A percentile compares a stretch with the other conserved stretches of the same genome.
phyloP scores from a whole-genome alignment of 2,888 invertebrate genomes.

The Drosophila mimica region DNA sequence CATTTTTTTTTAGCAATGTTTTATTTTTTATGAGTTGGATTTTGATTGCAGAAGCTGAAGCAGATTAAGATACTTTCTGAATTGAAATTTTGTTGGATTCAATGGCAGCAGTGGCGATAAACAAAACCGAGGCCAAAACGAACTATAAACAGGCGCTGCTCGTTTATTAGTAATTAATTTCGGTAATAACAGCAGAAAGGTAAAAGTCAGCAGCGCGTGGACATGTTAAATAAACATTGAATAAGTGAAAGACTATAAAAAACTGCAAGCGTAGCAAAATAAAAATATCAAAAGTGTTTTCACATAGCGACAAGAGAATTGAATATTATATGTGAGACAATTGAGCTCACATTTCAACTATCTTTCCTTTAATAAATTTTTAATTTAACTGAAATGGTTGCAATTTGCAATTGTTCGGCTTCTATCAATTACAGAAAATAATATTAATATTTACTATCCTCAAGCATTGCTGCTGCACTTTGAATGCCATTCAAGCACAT shows the following conservation, averaged over 20 bases:
- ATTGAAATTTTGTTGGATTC: constrained; percentile 36
- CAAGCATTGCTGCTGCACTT: constrained; percentile 30
- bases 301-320: constrained; percentile 8
- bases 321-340: neutral
- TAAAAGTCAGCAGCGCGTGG: constrained; percentile 61
- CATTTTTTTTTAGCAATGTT: neutral
- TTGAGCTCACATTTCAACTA: neutral
- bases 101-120: constrained; percentile 53
- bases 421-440: neutral
- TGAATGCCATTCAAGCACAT: constrained; percentile 25
- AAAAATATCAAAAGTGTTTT: constrained; percentile 5
- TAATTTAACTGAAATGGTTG: neutral
- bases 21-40: constrained; percentile 11
- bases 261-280: neutral
- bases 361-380: neutral
- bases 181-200: constrained; percentile 61
- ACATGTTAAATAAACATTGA: constrained; percentile 63
- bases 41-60: constrained; percentile 31
- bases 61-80: constrained; percentile 48
- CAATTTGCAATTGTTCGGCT: neutral
- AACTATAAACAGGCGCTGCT: constrained; percentile 61
- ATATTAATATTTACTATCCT: constrained; percentile 8
- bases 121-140: constrained; percentile 49
- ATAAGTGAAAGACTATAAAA: constrained; percentile 19
- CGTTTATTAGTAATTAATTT: constrained; percentile 77